Evolutionary conservation across 2,888 invertebrate species (phyloP).

Genomic region (Drosophila kambysellisi): DNA sequence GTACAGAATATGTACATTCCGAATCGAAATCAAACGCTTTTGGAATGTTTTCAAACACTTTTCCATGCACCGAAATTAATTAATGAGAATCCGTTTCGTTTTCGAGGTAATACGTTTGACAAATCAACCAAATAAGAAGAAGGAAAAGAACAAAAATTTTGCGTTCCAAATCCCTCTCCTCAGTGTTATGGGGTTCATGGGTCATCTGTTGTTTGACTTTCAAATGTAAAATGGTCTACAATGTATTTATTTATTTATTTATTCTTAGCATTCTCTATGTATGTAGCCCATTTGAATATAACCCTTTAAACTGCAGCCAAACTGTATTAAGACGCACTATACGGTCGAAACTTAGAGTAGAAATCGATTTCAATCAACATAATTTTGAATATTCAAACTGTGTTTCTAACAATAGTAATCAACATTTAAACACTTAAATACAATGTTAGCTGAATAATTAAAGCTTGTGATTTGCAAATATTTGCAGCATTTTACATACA

Average conservation of each 20-base stretch:
- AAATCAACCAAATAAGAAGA: neutral
- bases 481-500: neutral
- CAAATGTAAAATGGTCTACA: conserved; percentile 2
- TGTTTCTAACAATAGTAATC: neutral
- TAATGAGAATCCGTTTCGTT: conserved; percentile 29
- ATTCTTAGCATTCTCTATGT: conserved; percentile 56
- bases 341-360: conserved; percentile 4
- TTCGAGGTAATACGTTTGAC: neutral
- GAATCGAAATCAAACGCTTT: conserved; percentile 17
- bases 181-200: conserved; percentile 3
- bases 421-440: neutral
- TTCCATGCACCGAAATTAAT: conserved; percentile 23
- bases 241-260: conserved; percentile 21
- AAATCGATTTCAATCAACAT: neutral
- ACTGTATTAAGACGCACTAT: conserved; percentile 13
- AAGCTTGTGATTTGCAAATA: neutral
- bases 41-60: conserved; percentile 6
- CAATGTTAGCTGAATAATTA: neutral
- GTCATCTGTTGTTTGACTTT: conserved; percentile 19
- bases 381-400: neutral
- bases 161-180: neutral
- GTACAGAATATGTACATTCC: conserved; percentile 5
- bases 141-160: neutral
- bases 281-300: conserved; percentile 49
- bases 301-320: conserved; percentile 48